phyloP scores from a whole-genome alignment of 2,113 vertebrate genomes.

The Pycnonotus jocosus region DNA sequence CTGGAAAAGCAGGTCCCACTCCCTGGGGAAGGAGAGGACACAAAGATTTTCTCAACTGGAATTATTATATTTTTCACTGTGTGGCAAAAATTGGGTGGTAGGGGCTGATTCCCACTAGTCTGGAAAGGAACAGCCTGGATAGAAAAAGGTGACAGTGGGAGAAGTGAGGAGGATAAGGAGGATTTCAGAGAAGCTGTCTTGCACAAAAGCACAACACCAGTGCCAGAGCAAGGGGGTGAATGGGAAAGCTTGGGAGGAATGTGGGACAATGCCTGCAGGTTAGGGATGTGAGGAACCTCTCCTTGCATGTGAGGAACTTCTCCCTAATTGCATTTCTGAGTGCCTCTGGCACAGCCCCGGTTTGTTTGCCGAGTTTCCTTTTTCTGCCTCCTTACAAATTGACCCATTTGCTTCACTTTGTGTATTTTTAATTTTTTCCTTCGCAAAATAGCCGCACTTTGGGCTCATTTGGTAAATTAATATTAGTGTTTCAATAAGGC shows the following conservation, averaged over 20 bases:
- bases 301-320: slow-evolving; percentile 14
- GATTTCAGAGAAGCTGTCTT: neutral
- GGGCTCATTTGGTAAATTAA: slow-evolving; percentile 72
- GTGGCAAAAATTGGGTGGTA: neutral
- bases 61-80: neutral
- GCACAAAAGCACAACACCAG: neutral
- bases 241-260: neutral
- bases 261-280: neutral
- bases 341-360: neutral
- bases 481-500: slow-evolving; percentile 67
- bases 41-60: neutral
- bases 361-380: slow-evolving; percentile 65
- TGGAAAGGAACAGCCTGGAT: neutral
- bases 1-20: neutral
- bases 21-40: neutral
- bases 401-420: slow-evolving; percentile 73
- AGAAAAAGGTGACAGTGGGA: neutral
- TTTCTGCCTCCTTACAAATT: slow-evolving; percentile 71
- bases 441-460: slow-evolving; percentile 38
- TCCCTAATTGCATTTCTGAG: slow-evolving; percentile 39
- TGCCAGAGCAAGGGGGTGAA: neutral
- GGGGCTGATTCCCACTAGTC: neutral
- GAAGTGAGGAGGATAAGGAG: neutral
- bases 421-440: slow-evolving; percentile 70
- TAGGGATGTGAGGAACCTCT: neutral